Conservation (phyloP, 2,113 vertebrate species). For the Nematolebias whitei region DNA sequence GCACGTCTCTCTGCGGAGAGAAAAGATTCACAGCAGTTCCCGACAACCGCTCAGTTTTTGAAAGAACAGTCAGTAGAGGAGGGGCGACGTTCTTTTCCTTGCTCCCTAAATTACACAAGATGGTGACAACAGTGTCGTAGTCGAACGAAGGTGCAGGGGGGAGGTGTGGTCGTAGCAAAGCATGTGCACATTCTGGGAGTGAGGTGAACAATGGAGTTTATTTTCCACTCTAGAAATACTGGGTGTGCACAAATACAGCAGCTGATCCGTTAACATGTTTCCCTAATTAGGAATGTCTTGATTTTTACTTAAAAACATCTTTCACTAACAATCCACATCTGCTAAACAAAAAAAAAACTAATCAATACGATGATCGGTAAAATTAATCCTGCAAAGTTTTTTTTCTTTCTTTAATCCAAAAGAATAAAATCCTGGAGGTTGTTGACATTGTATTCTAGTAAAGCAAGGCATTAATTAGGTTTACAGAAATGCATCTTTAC, state of each 20-base stretch:
- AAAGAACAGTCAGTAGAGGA: constrained; percentile 89
- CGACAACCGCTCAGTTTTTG: constrained; percentile 55
- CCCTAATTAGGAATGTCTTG: constrained; percentile 98
- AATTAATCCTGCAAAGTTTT: constrained; percentile 90
- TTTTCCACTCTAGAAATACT: constrained; percentile 86
- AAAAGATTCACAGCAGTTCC: constrained; percentile 58
- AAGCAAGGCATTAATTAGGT: constrained; percentile 90
- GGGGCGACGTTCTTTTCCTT: constrained; percentile 88
- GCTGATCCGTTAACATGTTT: constrained; percentile 87
- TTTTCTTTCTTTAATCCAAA: constrained; percentile 51
- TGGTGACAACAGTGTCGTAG: constrained; percentile 48
- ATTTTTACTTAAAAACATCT: constrained; percentile 82
- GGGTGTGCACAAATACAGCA: constrained; percentile 94
- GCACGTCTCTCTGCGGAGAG: constrained; percentile 35
- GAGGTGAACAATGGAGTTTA: constrained; percentile 83
- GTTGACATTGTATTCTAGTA: constrained; percentile 91
- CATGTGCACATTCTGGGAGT: constrained; percentile 76
- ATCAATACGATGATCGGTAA: constrained; percentile 93
- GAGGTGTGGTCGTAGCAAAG: constrained; percentile 61
- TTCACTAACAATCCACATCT: constrained; percentile 86
- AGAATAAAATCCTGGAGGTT: constrained; percentile 76
- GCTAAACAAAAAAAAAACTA: constrained; percentile 95
- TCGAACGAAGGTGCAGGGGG: constrained; percentile 63
- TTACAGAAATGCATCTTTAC: constrained; percentile 89
- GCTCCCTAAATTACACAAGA: constrained; percentile 83